phyloP scores from a whole-genome alignment of 1,140 invertebrate genomes.

The Aphaenogaster floridana region DNA sequence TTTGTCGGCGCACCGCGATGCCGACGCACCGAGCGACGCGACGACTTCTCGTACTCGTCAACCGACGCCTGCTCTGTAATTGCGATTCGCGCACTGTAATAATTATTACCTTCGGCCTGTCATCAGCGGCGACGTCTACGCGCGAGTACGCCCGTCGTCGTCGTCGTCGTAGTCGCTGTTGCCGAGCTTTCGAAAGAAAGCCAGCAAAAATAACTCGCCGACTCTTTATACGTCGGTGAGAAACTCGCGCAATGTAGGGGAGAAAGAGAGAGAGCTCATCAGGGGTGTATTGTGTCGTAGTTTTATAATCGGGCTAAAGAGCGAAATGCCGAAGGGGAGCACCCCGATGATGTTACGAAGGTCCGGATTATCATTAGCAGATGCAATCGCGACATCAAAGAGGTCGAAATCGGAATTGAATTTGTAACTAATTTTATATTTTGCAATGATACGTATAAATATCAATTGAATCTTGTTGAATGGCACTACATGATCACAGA shows the following conservation, averaged over 20 bases:
- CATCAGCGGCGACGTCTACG: slow-evolving; percentile 85
- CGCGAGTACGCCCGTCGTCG: slow-evolving; percentile 49
- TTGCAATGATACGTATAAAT: background rate
- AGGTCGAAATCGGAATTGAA: background rate
- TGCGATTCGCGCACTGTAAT: slow-evolving; percentile 86
- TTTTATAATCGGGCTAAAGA: slow-evolving; percentile 79
- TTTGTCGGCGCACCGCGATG: slow-evolving; percentile 39
- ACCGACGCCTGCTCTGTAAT: slow-evolving; percentile 85
- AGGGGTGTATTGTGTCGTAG: slow-evolving; percentile 75
- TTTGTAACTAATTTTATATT: slow-evolving; percentile 9
- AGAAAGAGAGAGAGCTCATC: slow-evolving; percentile 70
- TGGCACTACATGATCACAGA: background rate
- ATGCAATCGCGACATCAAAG: slow-evolving; percentile 37
- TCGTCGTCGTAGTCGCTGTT: slow-evolving; percentile 10
- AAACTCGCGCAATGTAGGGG: slow-evolving; percentile 20
- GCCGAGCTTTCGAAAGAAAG: slow-evolving; percentile 66
- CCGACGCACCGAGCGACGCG: background rate
- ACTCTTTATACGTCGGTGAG: slow-evolving; percentile 1
- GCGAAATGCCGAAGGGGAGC: slow-evolving; percentile 24
- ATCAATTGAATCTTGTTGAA: background rate
- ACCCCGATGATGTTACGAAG: background rate
- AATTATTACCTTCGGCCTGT: slow-evolving; percentile 85
- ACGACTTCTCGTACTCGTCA: slow-evolving; percentile 61
- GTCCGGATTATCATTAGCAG: slow-evolving; percentile 44
- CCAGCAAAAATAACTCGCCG: slow-evolving; percentile 64